These are phyloP conservation scores for Plagiodera versicolora DNA, from an alignment of 2,888 invertebrate genomes.

Conservation along the genomic window DNA sequence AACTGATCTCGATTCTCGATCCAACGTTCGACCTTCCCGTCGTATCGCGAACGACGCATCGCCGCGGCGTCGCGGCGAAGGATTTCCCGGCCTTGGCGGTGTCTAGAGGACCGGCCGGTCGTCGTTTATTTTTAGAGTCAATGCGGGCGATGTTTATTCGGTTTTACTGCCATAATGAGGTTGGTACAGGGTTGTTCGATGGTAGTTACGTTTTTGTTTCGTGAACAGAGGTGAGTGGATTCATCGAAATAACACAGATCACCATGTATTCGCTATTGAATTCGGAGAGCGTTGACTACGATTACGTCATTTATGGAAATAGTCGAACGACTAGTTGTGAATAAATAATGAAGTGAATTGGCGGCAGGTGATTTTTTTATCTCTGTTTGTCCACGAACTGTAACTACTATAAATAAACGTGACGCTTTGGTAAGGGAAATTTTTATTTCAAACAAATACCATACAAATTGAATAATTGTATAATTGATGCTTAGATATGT, in stretches of 20 bases:
- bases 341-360: background rate
- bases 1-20: background rate
- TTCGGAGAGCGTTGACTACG: background rate
- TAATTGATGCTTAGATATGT: too few species aligned
- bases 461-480: too few species aligned
- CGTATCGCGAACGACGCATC: background rate
- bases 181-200: too few species aligned
- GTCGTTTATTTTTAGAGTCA: background rate
- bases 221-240: too few species aligned
- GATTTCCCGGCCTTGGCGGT: slow-evolving; percentile 6
- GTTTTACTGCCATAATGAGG: too few species aligned
- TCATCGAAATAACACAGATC: too few species aligned
- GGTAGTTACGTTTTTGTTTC: too few species aligned
- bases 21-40: background rate
- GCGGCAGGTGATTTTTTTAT: background rate
- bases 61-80: background rate
- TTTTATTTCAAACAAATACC: too few species aligned
- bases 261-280: background rate
- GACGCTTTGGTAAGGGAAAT: too few species aligned
- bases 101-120: background rate
- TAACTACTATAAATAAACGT: background rate
- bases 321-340: background rate
- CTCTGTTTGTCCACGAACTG: background rate
- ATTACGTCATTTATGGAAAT: background rate
- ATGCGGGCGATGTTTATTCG: background rate